Base-by-base conservation (phyloP, 30 jellyfish, hydroid and myxozoan species). In the Aurelia aurita complex sp. Pacific region DNA sequence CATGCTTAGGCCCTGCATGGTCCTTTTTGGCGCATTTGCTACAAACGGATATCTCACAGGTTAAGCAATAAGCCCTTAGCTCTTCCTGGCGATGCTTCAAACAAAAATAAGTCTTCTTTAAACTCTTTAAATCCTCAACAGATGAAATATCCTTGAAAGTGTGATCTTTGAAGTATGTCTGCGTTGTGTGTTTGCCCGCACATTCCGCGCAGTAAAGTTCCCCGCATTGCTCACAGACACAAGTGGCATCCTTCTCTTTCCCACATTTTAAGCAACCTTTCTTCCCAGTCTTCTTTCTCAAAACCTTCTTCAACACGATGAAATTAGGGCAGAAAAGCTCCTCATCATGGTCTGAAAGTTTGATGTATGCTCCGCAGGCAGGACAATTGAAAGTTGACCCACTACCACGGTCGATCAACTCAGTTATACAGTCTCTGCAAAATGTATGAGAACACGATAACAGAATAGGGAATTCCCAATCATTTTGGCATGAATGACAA, bases 301-400 rank as follows among this genome's bases (percentile, higher is more conserved):
- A 93, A 64, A 89, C 76, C 34, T 85, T 53, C 69, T 76, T 70
- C 77, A 95, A 77, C 16, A 90, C 53, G 65, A 89, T 54, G 85
- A 95, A 95, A 71, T 95, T 90, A 53, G 99, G 99, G 67, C 99
- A 95, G 73, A 95, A 95, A 63, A 95, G 87, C 85, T 95, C 99
- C 70, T 95, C 99, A 12, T 95, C 99, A 16, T 46, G 66, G 38
- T 92, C 99, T 10, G 91, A 85, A 9, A 95, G 83, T 40, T 60
- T 55, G 61, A 53, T 90, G 5, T 67, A 54, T 18, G 93, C 89
- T 33, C 72, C 55, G 59, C 99, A 95, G 14, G 91, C 80, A 2
- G 98, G 99, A 59, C 99, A 95, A 12, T 60, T 38, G 69, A 95
- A 89, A 19, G 35, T 19, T 1, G 34, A 35, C 18, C 96, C 96